Evolutionary conservation across 2,888 invertebrate species (phyloP).

Genomic region (Yponomeuta cagnagella): DNA sequence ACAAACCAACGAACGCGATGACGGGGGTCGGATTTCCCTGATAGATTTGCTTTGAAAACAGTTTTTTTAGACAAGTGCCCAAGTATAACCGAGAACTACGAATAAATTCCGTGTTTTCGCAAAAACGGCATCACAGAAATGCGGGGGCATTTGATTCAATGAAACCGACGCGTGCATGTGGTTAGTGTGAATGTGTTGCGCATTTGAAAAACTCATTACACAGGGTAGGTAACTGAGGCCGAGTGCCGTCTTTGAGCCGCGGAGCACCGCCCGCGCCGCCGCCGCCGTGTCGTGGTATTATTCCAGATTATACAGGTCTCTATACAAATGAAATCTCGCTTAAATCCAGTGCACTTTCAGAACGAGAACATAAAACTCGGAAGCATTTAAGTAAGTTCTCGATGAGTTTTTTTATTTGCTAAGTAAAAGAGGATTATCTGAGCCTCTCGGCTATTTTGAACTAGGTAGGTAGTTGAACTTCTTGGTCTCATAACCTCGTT

Average conservation of each 20-base stretch:
- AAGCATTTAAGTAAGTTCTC: conserved; percentile 58
- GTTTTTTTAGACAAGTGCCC: background rate
- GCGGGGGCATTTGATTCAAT: conserved; percentile 44
- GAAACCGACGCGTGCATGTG: conserved; percentile 35
- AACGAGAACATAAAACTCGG: conserved; percentile 70
- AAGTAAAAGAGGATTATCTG: background rate
- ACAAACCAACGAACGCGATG: conserved; percentile 20
- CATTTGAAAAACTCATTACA: conserved; percentile 72
- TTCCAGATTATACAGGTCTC: conserved; percentile 72
- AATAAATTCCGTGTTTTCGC: background rate
- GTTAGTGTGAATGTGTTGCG: conserved; percentile 65
- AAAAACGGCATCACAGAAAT: background rate
- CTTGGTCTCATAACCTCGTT: background rate
- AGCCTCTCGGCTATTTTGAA: background rate
- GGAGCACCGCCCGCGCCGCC: conserved; percentile 39
- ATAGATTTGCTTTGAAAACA: background rate
- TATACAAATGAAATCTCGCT: conserved; percentile 75
- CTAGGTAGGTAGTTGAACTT: background rate
- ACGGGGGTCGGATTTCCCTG: conserved; percentile 26
- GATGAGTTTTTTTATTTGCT: background rate
- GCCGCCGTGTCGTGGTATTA: conserved; percentile 50
- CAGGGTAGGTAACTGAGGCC: background rate
- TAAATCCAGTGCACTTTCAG: conserved; percentile 73
- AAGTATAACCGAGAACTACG: background rate
- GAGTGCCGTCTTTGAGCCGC: conserved; percentile 64